Percentiles rank a stretch among this genome's conserved stretches.
phyloP scores from a whole-genome alignment of 2,888 invertebrate species.

The Fragum whitleyi region DNA sequence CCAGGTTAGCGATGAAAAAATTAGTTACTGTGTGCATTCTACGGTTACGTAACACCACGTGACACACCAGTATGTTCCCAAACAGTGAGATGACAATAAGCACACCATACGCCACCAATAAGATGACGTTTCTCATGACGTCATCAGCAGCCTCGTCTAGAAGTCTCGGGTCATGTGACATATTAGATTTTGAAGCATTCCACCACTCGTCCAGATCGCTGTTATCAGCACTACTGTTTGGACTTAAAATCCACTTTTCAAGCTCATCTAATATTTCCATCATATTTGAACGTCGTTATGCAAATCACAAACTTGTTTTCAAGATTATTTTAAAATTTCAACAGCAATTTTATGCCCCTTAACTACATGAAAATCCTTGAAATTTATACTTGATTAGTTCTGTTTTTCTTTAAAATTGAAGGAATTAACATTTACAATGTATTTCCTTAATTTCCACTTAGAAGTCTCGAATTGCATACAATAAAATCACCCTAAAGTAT shows the following conservation, averaged over 20 bases:
- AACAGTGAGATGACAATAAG: slow-evolving; percentile 77
- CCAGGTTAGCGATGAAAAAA: slow-evolving; percentile 82
- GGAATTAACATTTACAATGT: too few species aligned
- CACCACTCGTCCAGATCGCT: slow-evolving; percentile 36
- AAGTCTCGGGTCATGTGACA: slow-evolving; percentile 4
- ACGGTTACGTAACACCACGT: slow-evolving; percentile 79
- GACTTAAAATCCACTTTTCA: slow-evolving; percentile 35
- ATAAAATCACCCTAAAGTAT: too few species aligned
- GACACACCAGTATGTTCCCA: slow-evolving; percentile 80
- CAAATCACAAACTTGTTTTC: neutral
- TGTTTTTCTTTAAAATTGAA: neutral
- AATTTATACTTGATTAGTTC: neutral
- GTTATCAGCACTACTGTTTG: slow-evolving; percentile 35
- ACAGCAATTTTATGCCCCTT: neutral
- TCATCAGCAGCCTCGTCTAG: slow-evolving; percentile 17
- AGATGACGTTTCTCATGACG: slow-evolving; percentile 43
- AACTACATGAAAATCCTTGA: neutral
- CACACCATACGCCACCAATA: slow-evolving; percentile 73
- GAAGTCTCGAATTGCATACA: too few species aligned
- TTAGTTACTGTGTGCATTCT: slow-evolving; percentile 83
- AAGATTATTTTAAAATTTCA: neutral
- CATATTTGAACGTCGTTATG: neutral
- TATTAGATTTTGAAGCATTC: slow-evolving; percentile 24
- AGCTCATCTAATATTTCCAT: slow-evolving; percentile 46
- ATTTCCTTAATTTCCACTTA: too few species aligned